phyloP scores from a whole-genome alignment of 1,140 invertebrate genomes.

The Ips typographus region DNA sequence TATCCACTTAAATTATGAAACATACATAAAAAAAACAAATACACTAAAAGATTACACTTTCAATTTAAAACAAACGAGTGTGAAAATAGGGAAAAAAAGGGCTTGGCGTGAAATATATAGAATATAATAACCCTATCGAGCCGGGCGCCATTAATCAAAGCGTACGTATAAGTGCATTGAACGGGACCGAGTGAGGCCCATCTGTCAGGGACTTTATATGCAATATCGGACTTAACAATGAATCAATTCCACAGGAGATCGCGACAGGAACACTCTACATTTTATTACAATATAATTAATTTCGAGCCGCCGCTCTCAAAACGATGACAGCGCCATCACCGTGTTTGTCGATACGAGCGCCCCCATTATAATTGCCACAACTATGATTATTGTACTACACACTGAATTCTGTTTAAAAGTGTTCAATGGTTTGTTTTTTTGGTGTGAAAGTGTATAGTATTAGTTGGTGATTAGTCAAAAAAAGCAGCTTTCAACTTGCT shows the following conservation, averaged over 20 bases:
- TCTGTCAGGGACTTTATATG: constrained; percentile 41
- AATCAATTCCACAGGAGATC: constrained; percentile 39
- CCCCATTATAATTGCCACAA: too few relatives aligned
- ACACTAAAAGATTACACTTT: too few relatives aligned
- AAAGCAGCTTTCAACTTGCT: too few relatives aligned
- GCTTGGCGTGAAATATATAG: constrained; percentile 25
- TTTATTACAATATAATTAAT: constrained; percentile 43
- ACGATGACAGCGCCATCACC: not conserved
- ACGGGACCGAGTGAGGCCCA: constrained; percentile 33
- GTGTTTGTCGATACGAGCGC: too few relatives aligned
- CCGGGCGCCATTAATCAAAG: constrained; percentile 36
- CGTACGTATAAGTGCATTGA: constrained; percentile 36
- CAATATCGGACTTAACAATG: constrained; percentile 42
- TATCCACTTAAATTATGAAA: too few relatives aligned
- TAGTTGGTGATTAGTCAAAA: too few relatives aligned
- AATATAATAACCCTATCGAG: constrained; percentile 36
- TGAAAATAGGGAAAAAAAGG: constrained; percentile 26
- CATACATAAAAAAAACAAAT: too few relatives aligned
- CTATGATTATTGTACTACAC: too few relatives aligned
- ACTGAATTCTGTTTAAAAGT: too few relatives aligned
- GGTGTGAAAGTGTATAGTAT: too few relatives aligned
- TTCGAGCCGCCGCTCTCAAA: constrained; percentile 8
- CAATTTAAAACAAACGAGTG: too few relatives aligned
- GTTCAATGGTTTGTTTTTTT: too few relatives aligned
- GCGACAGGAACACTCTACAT: constrained; percentile 38